These are phyloP conservation scores for Phyllotreta cruciferae DNA, from an alignment of 2,888 invertebrate genomes.

Conservation along the genomic window DNA sequence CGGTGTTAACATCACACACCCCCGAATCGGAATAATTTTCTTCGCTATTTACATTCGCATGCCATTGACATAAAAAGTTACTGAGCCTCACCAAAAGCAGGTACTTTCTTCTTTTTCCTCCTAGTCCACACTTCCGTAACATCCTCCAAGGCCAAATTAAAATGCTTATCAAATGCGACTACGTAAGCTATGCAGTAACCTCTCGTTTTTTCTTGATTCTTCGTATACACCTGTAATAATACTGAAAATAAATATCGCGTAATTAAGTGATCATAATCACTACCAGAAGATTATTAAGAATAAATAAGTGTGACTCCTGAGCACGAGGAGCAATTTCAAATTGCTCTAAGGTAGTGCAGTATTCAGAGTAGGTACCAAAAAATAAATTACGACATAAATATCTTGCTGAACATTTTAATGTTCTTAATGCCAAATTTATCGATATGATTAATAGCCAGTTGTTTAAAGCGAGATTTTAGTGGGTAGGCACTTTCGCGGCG, in stretches of 20 bases:
- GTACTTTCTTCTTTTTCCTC: conserved; percentile 67
- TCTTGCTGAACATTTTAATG: too few relatives aligned
- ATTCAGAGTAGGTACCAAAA: too few relatives aligned
- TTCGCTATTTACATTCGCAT: not conserved
- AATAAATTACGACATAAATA: too few relatives aligned
- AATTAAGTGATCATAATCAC: not conserved
- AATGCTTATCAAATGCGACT: conserved; percentile 90
- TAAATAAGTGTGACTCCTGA: not conserved
- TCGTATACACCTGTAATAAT: conserved; percentile 72
- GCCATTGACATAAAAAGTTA: not conserved
- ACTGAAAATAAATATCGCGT: conserved; percentile 8
- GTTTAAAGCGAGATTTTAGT: too few relatives aligned
- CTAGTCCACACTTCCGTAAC: conserved; percentile 83
- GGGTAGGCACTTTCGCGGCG: not conserved
- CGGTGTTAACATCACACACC: too few relatives aligned
- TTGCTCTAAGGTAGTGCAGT: not conserved
- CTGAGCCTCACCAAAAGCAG: conserved; percentile 65
- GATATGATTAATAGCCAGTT: not conserved
- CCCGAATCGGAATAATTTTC: not conserved
- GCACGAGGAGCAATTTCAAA: not conserved
- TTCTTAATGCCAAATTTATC: too few relatives aligned
- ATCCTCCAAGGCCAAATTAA: conserved; percentile 87
- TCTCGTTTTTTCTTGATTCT: conserved; percentile 74
- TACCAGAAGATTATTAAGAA: not conserved
- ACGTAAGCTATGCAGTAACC: conserved; percentile 82